phyloP scores from a whole-genome alignment of 2,797 vertebrate species.

The Choloepus didactylus region DNA sequence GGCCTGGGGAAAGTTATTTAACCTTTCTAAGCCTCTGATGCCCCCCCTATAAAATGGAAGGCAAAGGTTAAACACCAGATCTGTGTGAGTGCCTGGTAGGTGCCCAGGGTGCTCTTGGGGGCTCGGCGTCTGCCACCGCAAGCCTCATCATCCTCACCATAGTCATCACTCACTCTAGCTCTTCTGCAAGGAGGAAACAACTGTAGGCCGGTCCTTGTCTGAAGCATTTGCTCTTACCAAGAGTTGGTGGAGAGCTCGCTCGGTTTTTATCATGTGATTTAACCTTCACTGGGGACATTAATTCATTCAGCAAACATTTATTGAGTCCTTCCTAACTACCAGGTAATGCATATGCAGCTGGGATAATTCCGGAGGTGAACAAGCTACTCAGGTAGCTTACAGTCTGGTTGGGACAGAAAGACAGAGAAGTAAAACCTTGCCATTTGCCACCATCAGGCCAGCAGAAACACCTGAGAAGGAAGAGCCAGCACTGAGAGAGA shows the following conservation, averaged over 20 bases:
- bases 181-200: not conserved
- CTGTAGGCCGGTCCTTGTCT: not conserved
- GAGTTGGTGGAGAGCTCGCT: not conserved
- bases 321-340: not conserved
- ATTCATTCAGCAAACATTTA: not conserved
- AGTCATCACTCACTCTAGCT: not conserved
- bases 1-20: not conserved
- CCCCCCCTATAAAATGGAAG: not conserved
- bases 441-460: not conserved
- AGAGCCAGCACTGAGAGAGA: not conserved
- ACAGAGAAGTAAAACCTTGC: not conserved
- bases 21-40: not conserved
- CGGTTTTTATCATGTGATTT: not conserved
- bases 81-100: fast-evolving
- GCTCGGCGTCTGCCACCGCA: not conserved
- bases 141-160: too few species aligned
- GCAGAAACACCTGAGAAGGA: not conserved
- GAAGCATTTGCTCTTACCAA: not conserved
- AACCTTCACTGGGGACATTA: not conserved
- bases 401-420: not conserved
- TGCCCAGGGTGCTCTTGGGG: not conserved
- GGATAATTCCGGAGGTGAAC: not conserved
- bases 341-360: not conserved
- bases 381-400: not conserved
- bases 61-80: not conserved